Base-by-base conservation (phyloP, 2,797 vertebrate species). In the Ptychadena robeensis region DNA sequence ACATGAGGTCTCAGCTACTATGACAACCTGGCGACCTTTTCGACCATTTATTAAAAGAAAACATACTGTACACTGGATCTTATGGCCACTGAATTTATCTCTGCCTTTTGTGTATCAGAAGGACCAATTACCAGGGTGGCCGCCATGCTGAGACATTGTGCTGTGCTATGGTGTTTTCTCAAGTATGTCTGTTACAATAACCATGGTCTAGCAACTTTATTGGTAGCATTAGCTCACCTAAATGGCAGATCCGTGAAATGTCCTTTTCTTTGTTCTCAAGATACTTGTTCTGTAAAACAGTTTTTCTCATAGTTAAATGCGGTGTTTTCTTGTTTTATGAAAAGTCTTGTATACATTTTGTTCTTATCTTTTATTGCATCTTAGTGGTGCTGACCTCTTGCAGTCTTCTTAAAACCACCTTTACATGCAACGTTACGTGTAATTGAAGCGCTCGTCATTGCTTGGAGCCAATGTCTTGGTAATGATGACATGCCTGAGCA, bases 1-100 rank as follows among this genome's bases (percentile, higher is more conserved):
- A 67, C 76, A 68, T 68, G 76, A 70, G 77, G 71, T 75, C 71
- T 70, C 37, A n/a, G 82, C 77, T 80, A 85, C 78, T 85, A 85
- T 85, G 82, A 85, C 82, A 80, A 80, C 71, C 53, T 30, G 28
- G 27, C 59, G 76, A 79, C 64, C 44, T 79, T 80, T 80, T 35
- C n/a, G 76, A 12, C 65, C 71, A 31, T 4, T n/a, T 53, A 40
- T 40, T 70, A 2, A 37, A 75, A 63, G 28, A 40, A 63, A 75
- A 75, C 82, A 75, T 64, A 68, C 35, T 80, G 27, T 79, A 73
- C 64, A 38, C 40, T 38, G 4, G 11, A 14, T 48, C 57, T 72
- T 37, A 67, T 63, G n/a, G 22, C 34, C 57, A 75, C 70, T 80
- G 71, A 70, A 48, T n/a, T 37, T 80, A 70, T 59, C 44, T 35